Evolutionary conservation across 2,113 vertebrate species (phyloP).

Genomic region (Rousettus leschenaultii): DNA sequence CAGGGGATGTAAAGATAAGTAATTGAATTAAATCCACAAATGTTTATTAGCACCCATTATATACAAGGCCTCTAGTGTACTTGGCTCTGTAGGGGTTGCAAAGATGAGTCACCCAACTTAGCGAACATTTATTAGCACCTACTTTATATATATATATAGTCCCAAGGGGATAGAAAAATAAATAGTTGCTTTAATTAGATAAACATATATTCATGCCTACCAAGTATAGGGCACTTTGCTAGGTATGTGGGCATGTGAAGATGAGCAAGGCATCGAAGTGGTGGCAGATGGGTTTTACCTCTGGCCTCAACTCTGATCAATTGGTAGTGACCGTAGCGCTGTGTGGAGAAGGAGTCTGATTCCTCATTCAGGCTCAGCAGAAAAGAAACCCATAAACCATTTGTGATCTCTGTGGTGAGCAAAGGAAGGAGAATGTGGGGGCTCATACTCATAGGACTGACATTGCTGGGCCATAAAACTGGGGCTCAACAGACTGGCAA

Average conservation of each 20-base stretch:
- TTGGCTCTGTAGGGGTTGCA: slow-evolving; percentile 11
- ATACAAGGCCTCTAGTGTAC: not conserved
- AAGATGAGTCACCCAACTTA: slow-evolving; percentile 48
- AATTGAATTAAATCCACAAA: slow-evolving; percentile 45
- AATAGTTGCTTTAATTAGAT: not conserved
- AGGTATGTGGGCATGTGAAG: not conserved
- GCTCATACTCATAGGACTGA: not conserved
- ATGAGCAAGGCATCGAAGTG: not conserved
- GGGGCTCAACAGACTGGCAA: not conserved
- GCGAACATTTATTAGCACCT: slow-evolving; percentile 45
- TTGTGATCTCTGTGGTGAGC: slow-evolving; percentile 34
- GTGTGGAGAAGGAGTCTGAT: not conserved
- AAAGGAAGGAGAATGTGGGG: not conserved
- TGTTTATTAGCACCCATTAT: slow-evolving; percentile 54
- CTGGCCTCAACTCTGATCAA: not conserved
- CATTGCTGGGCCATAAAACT: not conserved
- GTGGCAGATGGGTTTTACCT: not conserved
- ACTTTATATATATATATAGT: not conserved
- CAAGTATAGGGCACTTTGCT: not conserved
- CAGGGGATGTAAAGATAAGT: slow-evolving; percentile 32
- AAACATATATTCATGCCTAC: not conserved
- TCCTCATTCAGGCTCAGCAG: not conserved
- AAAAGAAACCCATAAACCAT: not conserved
- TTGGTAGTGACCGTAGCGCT: not conserved
- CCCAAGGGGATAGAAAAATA: not conserved